Percentiles rank a stretch among this genome's conserved stretches.
Conservation (phyloP, 2,888 invertebrate species). For the Neoscelio sp. region DNA sequence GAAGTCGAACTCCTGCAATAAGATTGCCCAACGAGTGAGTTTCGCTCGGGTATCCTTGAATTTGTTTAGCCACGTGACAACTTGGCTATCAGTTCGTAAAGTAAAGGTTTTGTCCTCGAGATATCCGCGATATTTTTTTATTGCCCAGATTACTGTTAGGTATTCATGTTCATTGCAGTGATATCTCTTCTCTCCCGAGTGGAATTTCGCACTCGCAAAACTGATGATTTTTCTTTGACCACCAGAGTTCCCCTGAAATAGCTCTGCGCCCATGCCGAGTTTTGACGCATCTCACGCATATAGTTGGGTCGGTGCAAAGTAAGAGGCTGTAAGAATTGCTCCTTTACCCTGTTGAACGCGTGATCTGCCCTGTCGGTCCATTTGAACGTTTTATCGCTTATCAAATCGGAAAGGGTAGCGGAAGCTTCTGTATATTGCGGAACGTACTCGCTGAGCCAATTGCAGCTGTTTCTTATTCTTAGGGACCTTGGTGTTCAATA, state of each 20-base stretch:
- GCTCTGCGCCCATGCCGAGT: constrained; percentile 16
- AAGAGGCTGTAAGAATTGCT: too few species aligned
- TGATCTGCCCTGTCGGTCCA: not conserved
- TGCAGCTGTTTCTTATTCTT: constrained; percentile 10
- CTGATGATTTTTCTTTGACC: constrained; percentile 50
- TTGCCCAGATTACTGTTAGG: constrained; percentile 33
- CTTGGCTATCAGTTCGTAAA: constrained; percentile 19
- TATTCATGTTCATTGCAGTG: constrained; percentile 48
- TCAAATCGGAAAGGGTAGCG: not conserved
- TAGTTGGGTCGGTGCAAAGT: too few species aligned
- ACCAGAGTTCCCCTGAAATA: not conserved
- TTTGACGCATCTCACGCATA: too few species aligned
- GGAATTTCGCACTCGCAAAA: constrained; percentile 1
- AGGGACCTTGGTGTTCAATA: not conserved
- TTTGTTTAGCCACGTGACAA: constrained; percentile 5
- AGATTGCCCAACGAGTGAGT: constrained; percentile 1
- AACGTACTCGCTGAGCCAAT: constrained; percentile 17
- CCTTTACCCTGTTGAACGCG: too few species aligned
- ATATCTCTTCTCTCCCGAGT: not conserved
- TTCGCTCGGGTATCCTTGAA: constrained; percentile 1
- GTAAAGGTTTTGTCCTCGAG: constrained; percentile 4
- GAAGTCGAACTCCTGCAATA: too few species aligned
- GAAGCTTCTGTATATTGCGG: not conserved
- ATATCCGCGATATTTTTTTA: constrained; percentile 6
- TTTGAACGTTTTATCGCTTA: not conserved